Percentiles rank a stretch among this genome's conserved stretches.
These are phyloP conservation scores for Zalophus californianus DNA, from an alignment of 2,797 vertebrate species.

Conservation along the genomic window DNA sequence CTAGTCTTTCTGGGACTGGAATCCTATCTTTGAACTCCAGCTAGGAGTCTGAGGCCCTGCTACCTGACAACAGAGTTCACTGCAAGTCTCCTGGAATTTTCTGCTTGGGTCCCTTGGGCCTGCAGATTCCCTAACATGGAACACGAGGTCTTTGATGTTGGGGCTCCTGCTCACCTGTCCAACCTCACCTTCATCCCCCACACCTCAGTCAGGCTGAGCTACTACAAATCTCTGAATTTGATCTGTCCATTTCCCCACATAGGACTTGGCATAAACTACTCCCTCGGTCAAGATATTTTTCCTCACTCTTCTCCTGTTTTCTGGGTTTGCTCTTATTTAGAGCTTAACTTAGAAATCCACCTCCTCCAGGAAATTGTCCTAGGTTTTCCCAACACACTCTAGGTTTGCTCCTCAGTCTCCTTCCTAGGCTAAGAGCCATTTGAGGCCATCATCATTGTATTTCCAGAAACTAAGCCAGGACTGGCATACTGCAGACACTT, in stretches of 20 bases:
- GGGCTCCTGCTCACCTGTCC: neutral
- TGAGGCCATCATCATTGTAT: neutral
- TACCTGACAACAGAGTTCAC: neutral
- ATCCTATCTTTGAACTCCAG: neutral
- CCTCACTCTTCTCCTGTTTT: neutral
- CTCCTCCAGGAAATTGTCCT: neutral
- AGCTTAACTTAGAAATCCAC: neutral
- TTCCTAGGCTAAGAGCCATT: neutral
- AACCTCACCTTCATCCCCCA: neutral
- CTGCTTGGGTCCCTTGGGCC: neutral
- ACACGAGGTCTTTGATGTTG: accelerated
- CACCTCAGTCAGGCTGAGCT: neutral
- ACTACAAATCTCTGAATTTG: neutral
- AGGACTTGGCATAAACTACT: neutral
- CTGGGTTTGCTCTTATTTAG: neutral
- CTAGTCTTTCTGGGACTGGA: neutral
- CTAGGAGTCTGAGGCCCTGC: neutral
- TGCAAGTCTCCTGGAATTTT: neutral
- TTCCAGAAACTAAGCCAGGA: neutral
- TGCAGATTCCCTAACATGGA: neutral
- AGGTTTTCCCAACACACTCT: neutral
- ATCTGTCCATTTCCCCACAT: neutral
- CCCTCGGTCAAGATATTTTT: neutral
- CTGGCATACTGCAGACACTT: neutral
- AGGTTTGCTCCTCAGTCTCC: neutral